Base-by-base conservation (phyloP, 2,113 vertebrate species). In the Gymnobelideus leadbeateri region DNA sequence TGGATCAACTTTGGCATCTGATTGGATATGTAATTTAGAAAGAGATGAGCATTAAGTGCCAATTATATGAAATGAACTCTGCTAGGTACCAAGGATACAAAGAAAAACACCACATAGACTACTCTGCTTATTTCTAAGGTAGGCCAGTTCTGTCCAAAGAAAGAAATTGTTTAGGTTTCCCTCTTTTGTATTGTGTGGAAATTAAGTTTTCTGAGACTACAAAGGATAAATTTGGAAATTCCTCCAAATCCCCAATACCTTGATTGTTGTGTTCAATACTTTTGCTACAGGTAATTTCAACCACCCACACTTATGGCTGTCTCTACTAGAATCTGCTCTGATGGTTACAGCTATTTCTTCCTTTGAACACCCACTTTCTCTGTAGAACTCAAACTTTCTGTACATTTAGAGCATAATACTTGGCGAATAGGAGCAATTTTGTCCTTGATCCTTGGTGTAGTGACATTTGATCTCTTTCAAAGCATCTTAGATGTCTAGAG, bases 321-420 rank as follows among this genome's bases (percentile, higher is more conserved):
- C 26, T 92, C 54, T 61, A 46, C 91, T 94, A 95, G 91, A 95
- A 94, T 91, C 94, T 92, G 23, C 94, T 37, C n/a, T n/a, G n/a
- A 0, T 0, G 3, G 43, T 16, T 24, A 61, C 54, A 43, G 8
- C 5, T 21, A 43, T 37, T 53, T 2, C 46, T 26, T 10, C 68
- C 43, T 26, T 46, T 68, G 50, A 94, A 57, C 1, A 11, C 7
- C 53, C 5, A 3, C 37, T 51, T 46, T 26, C 90, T 28, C 95
- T 8, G 28, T 25, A 43, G 4, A 47, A 49, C 49, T 55, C 68
- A 25, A 46, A 51, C 77, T 91, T 84, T 91, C 43, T 26, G 95
- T 12, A 91, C 50, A 51, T 43, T 91, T 51, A 23, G 51, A 50
- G 54, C 25, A 37, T 1, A 47, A 28, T n/a, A 53, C 31, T 26